Conservation (phyloP, 2,113 vertebrate genomes). For the Sciurus niger region DNA sequence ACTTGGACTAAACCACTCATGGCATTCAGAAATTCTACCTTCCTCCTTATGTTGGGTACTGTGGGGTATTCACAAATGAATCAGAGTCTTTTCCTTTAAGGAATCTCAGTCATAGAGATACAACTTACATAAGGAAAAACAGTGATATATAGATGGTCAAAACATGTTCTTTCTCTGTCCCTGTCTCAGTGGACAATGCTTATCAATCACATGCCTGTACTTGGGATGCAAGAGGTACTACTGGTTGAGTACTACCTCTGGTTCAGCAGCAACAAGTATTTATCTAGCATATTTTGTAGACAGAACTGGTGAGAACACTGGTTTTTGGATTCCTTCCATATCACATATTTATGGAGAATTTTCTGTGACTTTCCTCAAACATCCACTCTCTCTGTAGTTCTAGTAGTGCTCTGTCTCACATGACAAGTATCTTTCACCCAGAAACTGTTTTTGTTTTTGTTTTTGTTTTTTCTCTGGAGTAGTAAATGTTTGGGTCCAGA, state of each 20-base stretch:
- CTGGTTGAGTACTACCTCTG: not conserved
- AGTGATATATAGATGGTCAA: not conserved
- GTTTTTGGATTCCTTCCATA: not conserved
- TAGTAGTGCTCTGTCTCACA: not conserved
- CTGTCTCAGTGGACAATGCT: not conserved
- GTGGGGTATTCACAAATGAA: not conserved
- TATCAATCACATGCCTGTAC: not conserved
- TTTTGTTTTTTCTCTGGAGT: not conserved
- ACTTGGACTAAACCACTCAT: not conserved
- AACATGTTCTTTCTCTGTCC: not conserved
- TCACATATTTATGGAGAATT: slow-evolving; percentile 24
- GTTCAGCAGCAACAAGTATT: not conserved
- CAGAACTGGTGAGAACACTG: not conserved
- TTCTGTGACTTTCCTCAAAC: not conserved
- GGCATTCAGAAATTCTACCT: not conserved
- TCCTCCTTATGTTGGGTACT: not conserved
- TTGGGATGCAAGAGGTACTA: not conserved
- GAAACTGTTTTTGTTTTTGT: not conserved
- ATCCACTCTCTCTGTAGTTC: not conserved
- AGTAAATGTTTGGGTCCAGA: not conserved
- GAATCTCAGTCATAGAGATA: not conserved
- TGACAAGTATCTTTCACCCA: not conserved
- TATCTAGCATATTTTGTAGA: not conserved
- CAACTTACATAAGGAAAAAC: not conserved
- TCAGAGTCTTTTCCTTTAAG: not conserved